Evolutionary conservation across 2,888 invertebrate species (phyloP).

Genomic region (Chrysolina americana): DNA sequence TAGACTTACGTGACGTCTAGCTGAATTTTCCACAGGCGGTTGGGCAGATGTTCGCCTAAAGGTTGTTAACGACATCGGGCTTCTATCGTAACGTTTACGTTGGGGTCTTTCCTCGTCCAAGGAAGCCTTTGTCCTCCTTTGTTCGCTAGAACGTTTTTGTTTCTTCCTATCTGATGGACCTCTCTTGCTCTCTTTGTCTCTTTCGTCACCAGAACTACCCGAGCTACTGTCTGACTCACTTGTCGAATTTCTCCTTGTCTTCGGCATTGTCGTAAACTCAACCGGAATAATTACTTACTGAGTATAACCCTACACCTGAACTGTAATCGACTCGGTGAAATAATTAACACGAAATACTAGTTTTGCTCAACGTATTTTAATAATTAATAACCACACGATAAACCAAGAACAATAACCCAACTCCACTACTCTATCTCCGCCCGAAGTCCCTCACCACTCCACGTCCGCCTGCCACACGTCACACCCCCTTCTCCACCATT

Average conservation of each 20-base stretch:
- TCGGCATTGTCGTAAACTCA: not conserved
- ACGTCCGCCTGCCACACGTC: no score
- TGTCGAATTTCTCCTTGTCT: not conserved
- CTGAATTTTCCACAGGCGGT: not conserved
- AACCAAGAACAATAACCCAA: no score
- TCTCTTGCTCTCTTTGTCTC: not conserved
- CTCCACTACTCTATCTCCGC: no score
- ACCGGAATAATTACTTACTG: not conserved
- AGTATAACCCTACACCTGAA: no score
- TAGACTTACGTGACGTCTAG: not conserved
- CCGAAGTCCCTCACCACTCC: no score
- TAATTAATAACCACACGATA: no score
- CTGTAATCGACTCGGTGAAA: no score
- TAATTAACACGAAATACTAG: no score
- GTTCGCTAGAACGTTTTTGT: no score
- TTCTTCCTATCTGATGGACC: not conserved
- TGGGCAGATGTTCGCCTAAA: not conserved
- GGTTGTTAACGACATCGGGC: not conserved
- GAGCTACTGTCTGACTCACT: not conserved
- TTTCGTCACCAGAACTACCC: not conserved
- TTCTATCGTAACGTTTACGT: not conserved
- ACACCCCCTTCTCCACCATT: no score
- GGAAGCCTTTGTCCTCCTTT: not conserved
- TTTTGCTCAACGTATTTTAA: no score
- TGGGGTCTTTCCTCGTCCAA: not conserved